Base-by-base conservation (phyloP, 2,888 invertebrate species). In the Euplexia lucipara region DNA sequence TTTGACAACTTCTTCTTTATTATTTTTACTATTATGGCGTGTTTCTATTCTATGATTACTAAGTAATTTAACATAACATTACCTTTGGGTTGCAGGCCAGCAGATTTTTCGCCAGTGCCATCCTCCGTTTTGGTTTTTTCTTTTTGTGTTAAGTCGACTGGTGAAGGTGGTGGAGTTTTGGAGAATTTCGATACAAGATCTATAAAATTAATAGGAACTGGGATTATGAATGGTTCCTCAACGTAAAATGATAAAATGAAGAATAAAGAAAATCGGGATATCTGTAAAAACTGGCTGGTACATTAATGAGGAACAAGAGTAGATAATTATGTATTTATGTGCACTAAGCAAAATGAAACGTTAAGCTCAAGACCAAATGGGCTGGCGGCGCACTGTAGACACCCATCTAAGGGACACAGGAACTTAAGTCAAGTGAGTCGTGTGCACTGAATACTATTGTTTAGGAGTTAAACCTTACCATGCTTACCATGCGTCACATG, bases 101-200 rank as follows among this genome's bases (percentile, higher is more conserved):
- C 81, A 51, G 86, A 87, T 84, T 92, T 94, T 30, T 94, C 95
- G 73, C 89, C 87, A 83, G 86, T 62, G 74, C 83, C 75, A 59
- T 93, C 91, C 9, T 92, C 91, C 65, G 89, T 75, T 87, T 95
- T 96, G 74, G 93, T 88, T 88, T 94, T 95, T 67, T 96, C 96
- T 84, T 91, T 94, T 70, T 92, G 83, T 70, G 94, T 95, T 84
- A 97, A 95, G 88, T 97, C 97, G 60, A 97, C 97, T 41, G 97
- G 97, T 79, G 97, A 97, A 8, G 97, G 97, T 53, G 97, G 97
- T 71, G 97, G 97, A 67, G 97, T 97, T 88, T 96, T 97, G 39
- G 96, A 96, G 82, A 96, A 96, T 86, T 96, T 96, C 61, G 97
- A 96, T 70, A 96, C 96, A 82, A 96, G 91, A 92, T 96, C 97